Evolutionary conservation across 2,888 invertebrate species (phyloP), one percentile per base, ranked within the genome.

Genomic region (Chymomyza amoena): DNA sequence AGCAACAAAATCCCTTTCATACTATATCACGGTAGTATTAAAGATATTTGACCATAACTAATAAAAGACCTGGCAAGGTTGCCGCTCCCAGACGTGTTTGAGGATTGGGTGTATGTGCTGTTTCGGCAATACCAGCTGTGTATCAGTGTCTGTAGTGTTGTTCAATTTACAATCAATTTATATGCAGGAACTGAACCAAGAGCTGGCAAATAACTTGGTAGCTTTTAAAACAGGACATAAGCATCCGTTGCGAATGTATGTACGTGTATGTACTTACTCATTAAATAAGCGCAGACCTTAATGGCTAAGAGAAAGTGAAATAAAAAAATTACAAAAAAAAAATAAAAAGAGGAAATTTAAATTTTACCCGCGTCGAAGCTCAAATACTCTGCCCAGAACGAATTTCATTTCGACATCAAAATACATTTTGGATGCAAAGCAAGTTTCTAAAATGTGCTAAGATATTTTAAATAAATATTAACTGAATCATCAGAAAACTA

Each of bases 141-240:
- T 64, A 63, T 61, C 54, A 68, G 73, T 66, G 66, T 54, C 18
- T 63, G 9, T 9, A 32, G 5, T 54, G 59, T 66, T 64, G 67
- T 66, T 69, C 73, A 74, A 76, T 68, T 78, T 75, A 66, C 78
- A 79, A 83, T 86, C 84, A 81, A 84, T 86, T 81, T 80, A 79
- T 80, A 73, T 80, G 63, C 69, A 77, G 71, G 68, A 73, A 73
- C 68, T 15, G 54, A 16, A 39, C 66, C 62, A 69, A 73, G 70
- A 65, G 71, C 68, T 62, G 61, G 66, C 57, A 76, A 77, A 72
- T 75, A 67, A 71, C 73, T 73, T 70, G 61, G 70, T 51, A 76
- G 74, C 70, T 67, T 77, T 45, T 75, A 68, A 64, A 67, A 77
- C 61, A 68, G 66, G 52, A 59, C 63, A 51, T 20, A 57, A 18